Evolutionary conservation across 2,888 invertebrate species (phyloP), one percentile per base, ranked within the genome.

Genomic region (Perizoma flavofasciatum): DNA sequence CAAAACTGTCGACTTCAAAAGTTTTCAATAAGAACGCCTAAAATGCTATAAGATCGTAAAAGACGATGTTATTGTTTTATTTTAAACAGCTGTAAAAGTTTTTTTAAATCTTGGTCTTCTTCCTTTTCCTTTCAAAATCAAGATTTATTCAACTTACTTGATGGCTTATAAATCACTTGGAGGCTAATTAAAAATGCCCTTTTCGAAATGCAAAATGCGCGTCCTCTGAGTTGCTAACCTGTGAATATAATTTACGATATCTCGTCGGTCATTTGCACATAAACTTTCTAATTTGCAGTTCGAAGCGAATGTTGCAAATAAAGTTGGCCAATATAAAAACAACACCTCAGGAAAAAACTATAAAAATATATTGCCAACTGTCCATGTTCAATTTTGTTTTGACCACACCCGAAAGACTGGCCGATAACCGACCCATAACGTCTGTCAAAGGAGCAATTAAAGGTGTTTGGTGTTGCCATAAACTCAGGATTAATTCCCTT

Each of bases 391-490:
- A 80, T 84, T 85, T 82, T 78, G 81, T 77, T 76, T 74, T 84
- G 86, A 84, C 88, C 89, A 86, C 89, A 89, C 87, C 86, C 85
- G 85, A 84, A 84, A 82, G 67, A 71, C 73, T 68, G 74, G 75
- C 74, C 81, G 83, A 83, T 79, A 81, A 78, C 80, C 71, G 81
- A 74, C 78, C 81, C 79, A 84, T 83, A 85, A 86, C 81, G 88
- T 87, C 89, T 90, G 90, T 91, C 92, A 91, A 88, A 88, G 79
- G 76, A 81, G 86, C 91, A 92, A 92, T 92, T 92, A 92, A 92
- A 89, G 77, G 72, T 78, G 78, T 79, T 82, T 79, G 82, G 82
- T 85, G 86, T 80, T 80, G 85, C 84, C 83, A 86, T 91, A 89
- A 90, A 89, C 75, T 67, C 66, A 76, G 74, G 79, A 81, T 88